These are phyloP conservation scores for Pterocles gutturalis DNA, from an alignment of 2,113 vertebrate genomes.

Conservation along the genomic window DNA sequence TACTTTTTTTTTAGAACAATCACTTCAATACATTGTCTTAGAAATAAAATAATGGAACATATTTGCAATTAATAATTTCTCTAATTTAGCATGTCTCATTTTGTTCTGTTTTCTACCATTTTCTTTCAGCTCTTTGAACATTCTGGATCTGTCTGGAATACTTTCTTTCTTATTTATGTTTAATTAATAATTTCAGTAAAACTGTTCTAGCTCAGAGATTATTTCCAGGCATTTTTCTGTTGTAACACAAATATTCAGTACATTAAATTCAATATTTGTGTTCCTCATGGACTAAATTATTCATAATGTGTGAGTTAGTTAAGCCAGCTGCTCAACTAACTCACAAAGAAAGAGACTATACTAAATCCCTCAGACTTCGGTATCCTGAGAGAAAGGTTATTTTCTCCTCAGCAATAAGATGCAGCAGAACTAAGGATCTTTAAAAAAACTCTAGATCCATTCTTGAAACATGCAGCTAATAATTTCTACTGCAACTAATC, in stretches of 20 bases:
- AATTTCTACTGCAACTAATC: not conserved
- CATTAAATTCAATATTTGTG: not conserved
- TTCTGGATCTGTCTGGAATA: not conserved
- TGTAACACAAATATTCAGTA: not conserved
- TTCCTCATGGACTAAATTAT: not conserved
- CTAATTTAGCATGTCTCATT: not conserved
- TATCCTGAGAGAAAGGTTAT: not conserved
- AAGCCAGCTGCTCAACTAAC: not conserved
- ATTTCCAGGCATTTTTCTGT: not conserved
- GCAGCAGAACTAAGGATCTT: not conserved
- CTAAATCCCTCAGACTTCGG: not conserved
- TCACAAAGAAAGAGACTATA: not conserved
- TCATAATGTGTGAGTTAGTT: not conserved
- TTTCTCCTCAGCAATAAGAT: not conserved
- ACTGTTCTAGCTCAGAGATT: not conserved
- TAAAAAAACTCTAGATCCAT: not conserved
- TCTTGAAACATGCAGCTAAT: not conserved
- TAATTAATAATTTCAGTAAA: not conserved
- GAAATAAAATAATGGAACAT: not conserved
- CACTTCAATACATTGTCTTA: not conserved
- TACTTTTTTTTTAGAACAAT: not conserved
- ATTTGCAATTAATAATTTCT: not conserved
- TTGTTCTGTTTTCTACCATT: not conserved
- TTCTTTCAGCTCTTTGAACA: not conserved
- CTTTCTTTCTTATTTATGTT: not conserved